Base-by-base conservation (phyloP, 1,140 invertebrate species). In the Periplaneta americana region DNA sequence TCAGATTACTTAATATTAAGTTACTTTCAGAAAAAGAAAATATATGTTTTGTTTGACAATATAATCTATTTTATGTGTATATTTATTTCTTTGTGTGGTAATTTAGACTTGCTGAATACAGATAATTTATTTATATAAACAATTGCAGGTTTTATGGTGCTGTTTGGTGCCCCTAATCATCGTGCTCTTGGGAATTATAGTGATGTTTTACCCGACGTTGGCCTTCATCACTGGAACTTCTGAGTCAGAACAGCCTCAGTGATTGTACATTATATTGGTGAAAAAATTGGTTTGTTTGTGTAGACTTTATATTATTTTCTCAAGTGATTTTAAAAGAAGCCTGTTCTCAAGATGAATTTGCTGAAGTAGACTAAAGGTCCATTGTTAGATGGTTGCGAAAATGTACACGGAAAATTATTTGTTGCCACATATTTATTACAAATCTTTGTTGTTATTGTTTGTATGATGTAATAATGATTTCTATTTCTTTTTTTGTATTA, bases 141-240 rank as follows among this genome's bases (percentile, higher is more conserved):
- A n/a, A n/a, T 66, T 77, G 0, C 75, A 77, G 75, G 75, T 77
- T 77, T 36, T 77, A 36, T 77, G 75, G 75, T 77, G 75, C 75
- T 34, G 75, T 34, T 22, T 77, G 75, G 35, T 77, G 17, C 75
- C 75, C 22, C 32, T 77, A 6, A 36, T 77, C 17, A 28, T 77
- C 75, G 75, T 77, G 75, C 33, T 77, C 31, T 77, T 77, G 31
- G 75, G 75, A 36, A 77, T 77, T 28, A 36, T 77, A 34, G 33
- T n/a, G 75, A 36, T 36, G 35, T 77, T 77, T 36, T 77, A 77
- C 15, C 75, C 75, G 11, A 33, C 75, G 0, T 36, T 77, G 22
- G 33, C 75, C 35, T 77, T 77, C 75, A 77, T 77, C 33, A 77
- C 75, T 13, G 75, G 75, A n/a, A 77, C 75, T 2, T 77, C 35